Evolutionary conservation across 2,797 vertebrate species (phyloP).

Genomic region (Amblyopsis hoosieri): DNA sequence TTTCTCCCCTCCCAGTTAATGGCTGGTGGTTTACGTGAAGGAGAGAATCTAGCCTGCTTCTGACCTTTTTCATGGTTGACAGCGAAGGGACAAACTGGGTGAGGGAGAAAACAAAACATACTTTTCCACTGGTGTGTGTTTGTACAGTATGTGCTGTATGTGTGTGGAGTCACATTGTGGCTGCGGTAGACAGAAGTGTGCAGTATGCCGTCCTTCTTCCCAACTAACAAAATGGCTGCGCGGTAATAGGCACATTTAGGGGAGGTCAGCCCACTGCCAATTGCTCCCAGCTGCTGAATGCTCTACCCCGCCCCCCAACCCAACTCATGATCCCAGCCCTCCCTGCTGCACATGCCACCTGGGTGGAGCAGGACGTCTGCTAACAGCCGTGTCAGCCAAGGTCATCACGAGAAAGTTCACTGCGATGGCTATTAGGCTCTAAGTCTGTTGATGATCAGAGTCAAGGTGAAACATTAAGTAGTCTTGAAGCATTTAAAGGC

Average conservation of each 20-base stretch:
- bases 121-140: conserved; percentile 9
- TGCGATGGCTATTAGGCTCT: conserved; percentile 35
- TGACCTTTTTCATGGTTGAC: conserved; percentile 31
- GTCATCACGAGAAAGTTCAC: too few species aligned
- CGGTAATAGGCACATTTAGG: conserved; percentile 55
- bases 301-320: too few species aligned
- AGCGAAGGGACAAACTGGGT: conserved; percentile 17
- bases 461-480: too few species aligned
- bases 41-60: conserved; percentile 33
- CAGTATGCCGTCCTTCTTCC: conserved; percentile 38
- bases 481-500: too few species aligned
- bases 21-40: conserved; percentile 9
- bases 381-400: too few species aligned
- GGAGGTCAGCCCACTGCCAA: background rate
- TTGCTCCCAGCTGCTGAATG: too few species aligned
- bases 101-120: conserved; percentile 25
- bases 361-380: too few species aligned
- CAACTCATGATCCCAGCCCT: too few species aligned
- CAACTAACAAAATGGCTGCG: conserved; percentile 62
- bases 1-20: conserved; percentile 16
- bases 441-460: too few species aligned
- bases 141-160: background rate
- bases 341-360: too few species aligned
- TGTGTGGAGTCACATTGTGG: conserved; percentile 22
- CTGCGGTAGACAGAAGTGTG: conserved; percentile 37